Conservation (phyloP, 2,113 vertebrate species). For the Donacobius atricapilla region DNA sequence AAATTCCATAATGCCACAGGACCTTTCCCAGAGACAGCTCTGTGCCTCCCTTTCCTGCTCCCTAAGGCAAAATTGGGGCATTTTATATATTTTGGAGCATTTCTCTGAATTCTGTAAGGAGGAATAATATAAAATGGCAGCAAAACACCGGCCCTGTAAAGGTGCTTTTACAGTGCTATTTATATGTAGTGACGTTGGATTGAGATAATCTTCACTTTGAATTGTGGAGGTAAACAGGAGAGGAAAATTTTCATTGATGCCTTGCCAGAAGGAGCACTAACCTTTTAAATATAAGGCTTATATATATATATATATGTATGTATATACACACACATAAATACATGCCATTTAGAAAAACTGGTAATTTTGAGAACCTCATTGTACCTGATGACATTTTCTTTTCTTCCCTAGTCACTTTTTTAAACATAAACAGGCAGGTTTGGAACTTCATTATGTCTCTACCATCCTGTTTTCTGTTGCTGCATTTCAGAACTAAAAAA, state of each 20-base stretch:
- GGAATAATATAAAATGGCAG: not conserved
- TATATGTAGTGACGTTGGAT: not conserved
- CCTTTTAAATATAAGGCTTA: not conserved
- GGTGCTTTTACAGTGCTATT: not conserved
- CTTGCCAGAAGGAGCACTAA: not conserved
- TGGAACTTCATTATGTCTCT: not conserved
- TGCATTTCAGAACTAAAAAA: not conserved
- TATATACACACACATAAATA: not conserved
- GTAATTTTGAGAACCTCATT: not conserved
- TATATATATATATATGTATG: rapidly evolving
- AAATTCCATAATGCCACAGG: not conserved
- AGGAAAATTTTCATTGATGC: not conserved
- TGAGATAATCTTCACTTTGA: not conserved
- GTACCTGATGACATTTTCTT: not conserved
- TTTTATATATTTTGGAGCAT: not conserved
- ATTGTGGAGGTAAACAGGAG: not conserved
- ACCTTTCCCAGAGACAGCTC: not conserved
- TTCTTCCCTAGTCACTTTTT: not conserved
- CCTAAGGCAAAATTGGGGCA: not conserved
- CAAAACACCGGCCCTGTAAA: not conserved
- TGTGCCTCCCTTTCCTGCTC: not conserved
- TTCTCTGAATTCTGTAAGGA: not conserved
- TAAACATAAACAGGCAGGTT: not conserved
- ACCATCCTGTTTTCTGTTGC: not conserved
- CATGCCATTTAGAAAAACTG: not conserved